Percentiles rank a stretch among this genome's conserved stretches.
Evolutionary conservation across 92 coral and sea anemone species (phyloP).

Genomic region (Chrysogorgia sp.): DNA sequence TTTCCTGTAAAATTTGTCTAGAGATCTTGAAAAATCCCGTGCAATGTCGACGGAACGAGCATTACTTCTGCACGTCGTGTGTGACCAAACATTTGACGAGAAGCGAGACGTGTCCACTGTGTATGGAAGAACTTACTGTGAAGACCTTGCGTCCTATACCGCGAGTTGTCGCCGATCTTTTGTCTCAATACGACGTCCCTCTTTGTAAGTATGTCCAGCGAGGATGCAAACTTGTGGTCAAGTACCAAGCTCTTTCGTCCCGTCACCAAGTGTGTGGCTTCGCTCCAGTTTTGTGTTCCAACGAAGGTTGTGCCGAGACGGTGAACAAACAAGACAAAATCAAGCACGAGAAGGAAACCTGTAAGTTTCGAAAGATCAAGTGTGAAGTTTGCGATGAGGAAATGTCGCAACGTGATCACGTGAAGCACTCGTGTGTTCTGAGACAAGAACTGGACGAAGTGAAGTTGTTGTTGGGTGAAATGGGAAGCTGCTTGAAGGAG

Average conservation of each 20-base stretch:
- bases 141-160: constrained; percentile 54
- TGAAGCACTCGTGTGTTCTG: neutral
- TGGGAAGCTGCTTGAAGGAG: neutral
- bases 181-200: constrained; percentile 8
- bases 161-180: constrained; percentile 16
- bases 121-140: constrained; percentile 50
- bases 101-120: constrained; percentile 34
- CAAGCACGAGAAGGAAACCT: neutral
- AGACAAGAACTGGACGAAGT: constrained; percentile 21
- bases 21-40: constrained; percentile 50
- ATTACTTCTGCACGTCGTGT: constrained; percentile 28
- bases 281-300: constrained; percentile 4
- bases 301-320: constrained; percentile 6
- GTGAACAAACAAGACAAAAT: constrained; percentile 1
- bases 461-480: neutral
- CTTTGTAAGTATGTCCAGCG: neutral
- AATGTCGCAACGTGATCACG: neutral
- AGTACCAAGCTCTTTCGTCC: neutral
- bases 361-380: constrained; percentile 13
- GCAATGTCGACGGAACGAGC: constrained; percentile 36
- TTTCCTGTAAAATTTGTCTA: constrained; percentile 68
- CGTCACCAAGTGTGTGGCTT: constrained; percentile 27
- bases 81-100: constrained; percentile 16
- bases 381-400: constrained; percentile 8
- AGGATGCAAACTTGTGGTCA: constrained; percentile 8